Evolutionary conservation across 2,113 vertebrate species (phyloP).

Genomic region (Apistogramma diplotaenia): DNA sequence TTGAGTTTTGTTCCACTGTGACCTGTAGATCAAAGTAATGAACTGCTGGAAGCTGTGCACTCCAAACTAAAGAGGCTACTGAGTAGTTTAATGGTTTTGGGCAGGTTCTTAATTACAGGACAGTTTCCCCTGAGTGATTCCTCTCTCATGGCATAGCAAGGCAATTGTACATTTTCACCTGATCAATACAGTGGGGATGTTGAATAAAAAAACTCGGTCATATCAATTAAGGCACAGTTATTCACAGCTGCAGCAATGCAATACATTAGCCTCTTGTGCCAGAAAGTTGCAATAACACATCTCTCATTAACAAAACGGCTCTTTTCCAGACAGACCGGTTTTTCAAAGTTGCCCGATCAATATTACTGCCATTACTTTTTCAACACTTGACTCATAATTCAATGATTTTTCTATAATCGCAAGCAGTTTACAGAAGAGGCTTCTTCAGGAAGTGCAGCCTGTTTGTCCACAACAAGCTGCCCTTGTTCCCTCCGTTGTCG

Average conservation of each 20-base stretch:
- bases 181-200: slow-evolving; percentile 60
- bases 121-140: slow-evolving; percentile 58
- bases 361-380: not conserved
- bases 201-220: slow-evolving; percentile 39
- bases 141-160: slow-evolving; percentile 21
- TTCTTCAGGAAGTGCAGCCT: not conserved
- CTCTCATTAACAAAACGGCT: not conserved
- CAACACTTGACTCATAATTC: not conserved
- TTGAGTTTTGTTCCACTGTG: slow-evolving; percentile 68
- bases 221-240: slow-evolving; percentile 53
- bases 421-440: not conserved
- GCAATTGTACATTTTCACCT: slow-evolving; percentile 52
- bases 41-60: slow-evolving; percentile 58
- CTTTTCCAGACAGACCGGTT: not conserved
- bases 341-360: not conserved
- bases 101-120: slow-evolving; percentile 67
- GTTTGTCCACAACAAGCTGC: slow-evolving; percentile 10
- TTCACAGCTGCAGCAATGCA: not conserved
- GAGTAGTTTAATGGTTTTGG: slow-evolving; percentile 65
- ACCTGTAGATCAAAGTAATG: slow-evolving; percentile 75
- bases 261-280: not conserved
- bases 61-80: slow-evolving; percentile 54
- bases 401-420: not conserved
- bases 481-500: slow-evolving; percentile 22
- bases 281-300: not conserved